phyloP scores from a whole-genome alignment of 2,888 invertebrate species.

The Periphyllus acericola region DNA sequence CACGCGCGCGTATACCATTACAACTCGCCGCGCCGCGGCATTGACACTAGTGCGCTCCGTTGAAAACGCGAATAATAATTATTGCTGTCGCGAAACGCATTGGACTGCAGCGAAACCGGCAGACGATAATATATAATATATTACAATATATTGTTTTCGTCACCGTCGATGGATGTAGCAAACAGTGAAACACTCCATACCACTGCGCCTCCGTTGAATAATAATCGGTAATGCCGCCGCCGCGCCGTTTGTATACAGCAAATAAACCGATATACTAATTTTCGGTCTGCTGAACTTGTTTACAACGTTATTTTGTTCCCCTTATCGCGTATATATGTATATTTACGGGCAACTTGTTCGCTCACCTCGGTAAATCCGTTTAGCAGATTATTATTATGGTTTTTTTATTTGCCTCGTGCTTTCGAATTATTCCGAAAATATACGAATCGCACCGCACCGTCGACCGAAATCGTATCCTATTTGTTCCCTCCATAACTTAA shows the following conservation, averaged over 20 bases:
- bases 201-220: not conserved
- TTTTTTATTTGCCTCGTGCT: not conserved
- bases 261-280: conserved; percentile 29
- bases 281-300: conserved; percentile 42
- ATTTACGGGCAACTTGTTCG: not conserved
- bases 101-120: not conserved
- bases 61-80: too few relatives aligned
- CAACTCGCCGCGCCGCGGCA: not conserved
- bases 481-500: not conserved
- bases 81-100: not conserved
- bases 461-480: not conserved
- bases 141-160: too few relatives aligned
- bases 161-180: too few relatives aligned
- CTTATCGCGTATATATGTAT: not conserved
- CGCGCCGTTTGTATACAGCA: not conserved
- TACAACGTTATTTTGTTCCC: not conserved
- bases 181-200: not conserved
- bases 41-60: not conserved
- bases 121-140: too few relatives aligned
- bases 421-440: not conserved
- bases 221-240: not conserved
- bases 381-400: not conserved
- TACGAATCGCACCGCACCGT: not conserved
- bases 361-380: not conserved
- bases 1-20: not conserved